Percentiles rank a stretch among this genome's conserved stretches.
These are phyloP conservation scores for Elegia similella DNA, from an alignment of 2,888 invertebrate genomes.

Conservation along the genomic window DNA sequence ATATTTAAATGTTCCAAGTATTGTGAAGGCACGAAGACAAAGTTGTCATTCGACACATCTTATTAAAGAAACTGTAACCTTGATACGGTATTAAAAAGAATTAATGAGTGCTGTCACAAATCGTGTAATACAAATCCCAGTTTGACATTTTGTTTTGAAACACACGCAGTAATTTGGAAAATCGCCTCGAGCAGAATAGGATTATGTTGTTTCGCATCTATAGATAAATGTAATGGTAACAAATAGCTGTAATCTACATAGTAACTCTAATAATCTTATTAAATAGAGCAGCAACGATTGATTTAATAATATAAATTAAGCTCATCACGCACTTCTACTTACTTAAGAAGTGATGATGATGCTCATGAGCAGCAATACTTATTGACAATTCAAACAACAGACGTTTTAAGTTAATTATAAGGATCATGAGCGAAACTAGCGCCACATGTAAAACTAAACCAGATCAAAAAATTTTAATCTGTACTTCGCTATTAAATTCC, in stretches of 20 bases:
- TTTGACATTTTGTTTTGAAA: constrained; percentile 21
- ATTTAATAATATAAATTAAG: constrained; percentile 13
- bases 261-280: constrained; percentile 25
- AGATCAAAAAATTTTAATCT: too few relatives aligned
- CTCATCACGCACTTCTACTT: too few relatives aligned
- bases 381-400: neutral
- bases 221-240: constrained; percentile 16
- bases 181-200: constrained; percentile 16
- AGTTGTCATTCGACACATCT: neutral
- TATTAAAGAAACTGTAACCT: constrained; percentile 28
- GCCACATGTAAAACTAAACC: too few relatives aligned
- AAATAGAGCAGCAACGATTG: constrained; percentile 19
- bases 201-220: constrained; percentile 23
- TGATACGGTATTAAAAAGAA: constrained; percentile 26
- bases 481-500: too few relatives aligned
- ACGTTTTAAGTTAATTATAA: neutral
- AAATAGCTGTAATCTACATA: constrained; percentile 20
- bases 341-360: neutral
- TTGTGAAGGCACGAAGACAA: neutral
- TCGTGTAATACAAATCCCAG: constrained; percentile 15
- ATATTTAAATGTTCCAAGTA: too few relatives aligned
- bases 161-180: constrained; percentile 11
- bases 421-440: too few relatives aligned
- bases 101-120: constrained; percentile 13
- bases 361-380: neutral